Base-by-base conservation (phyloP, 1,140 invertebrate species). In the Pseudomyrmex sp. region DNA sequence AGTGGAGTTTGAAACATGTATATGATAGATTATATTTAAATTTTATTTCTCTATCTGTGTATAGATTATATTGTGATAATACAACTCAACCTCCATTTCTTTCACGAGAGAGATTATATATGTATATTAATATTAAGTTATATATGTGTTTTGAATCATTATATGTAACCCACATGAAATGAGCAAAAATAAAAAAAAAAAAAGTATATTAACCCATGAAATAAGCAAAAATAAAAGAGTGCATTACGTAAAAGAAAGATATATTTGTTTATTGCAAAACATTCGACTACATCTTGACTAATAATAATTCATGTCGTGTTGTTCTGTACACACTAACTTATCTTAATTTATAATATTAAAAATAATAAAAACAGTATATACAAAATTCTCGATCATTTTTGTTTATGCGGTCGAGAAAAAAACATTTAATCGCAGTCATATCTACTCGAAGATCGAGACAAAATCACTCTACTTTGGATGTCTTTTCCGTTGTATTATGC, bases 271-370 rank as follows among this genome's bases (percentile, higher is more conserved):
- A 35, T 35, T 35, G 35, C 35, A 7, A 7, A 35, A 35, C 35
- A 35, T 35, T 35, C 0, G 35, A 0, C 5, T 35, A 35, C 35
- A 35, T 35, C 35, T 35, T 35, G 35, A 7, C 5, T 35, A 7
- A 7, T 35, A 7, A 35, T 35, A 35, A 35, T 35, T 35, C 35
- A 35, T 35, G 5, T 48, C n/a, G 12, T 54, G 18, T 68, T 0
- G n/a, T 5, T 23, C 9, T 35, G 8, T 69, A 72, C 5, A 0
- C 7, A 26, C 1, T 4, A 48, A 48, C 48, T 68, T 58, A 12
- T 84, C 91, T 92, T 92, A 91, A 89, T 91, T 92, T 91, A 85
- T 91, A 92, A 68, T 83, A 80, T 72, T 15, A 69, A 62, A 59
- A 62, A 20, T 74, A 52, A 56, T 83, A 79, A 70, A 82, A 69